Evolutionary conservation across 1,140 invertebrate genomes (phyloP).

Genomic region (Doryteuthis pealeii): DNA sequence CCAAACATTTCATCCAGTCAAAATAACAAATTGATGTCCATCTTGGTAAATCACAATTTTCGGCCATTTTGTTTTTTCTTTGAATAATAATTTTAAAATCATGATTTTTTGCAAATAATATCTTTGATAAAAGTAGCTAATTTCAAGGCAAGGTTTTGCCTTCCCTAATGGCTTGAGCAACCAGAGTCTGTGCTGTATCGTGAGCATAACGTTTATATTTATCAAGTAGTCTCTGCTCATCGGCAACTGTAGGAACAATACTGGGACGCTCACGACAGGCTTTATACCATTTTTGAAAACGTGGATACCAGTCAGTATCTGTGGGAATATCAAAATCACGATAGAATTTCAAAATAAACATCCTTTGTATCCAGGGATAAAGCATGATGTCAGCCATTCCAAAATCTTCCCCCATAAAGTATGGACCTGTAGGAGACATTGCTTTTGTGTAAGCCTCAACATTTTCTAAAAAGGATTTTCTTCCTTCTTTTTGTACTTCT

Average conservation of each 20-base stretch:
- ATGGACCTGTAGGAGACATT: slow-evolving; percentile 31
- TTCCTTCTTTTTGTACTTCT: slow-evolving; percentile 31
- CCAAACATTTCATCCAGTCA: too few relatives aligned
- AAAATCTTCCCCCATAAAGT: slow-evolving; percentile 34
- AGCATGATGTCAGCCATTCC: slow-evolving; percentile 39
- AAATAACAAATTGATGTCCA: too few relatives aligned
- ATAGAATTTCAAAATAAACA: slow-evolving; percentile 31
- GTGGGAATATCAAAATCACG: slow-evolving; percentile 36
- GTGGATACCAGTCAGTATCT: slow-evolving; percentile 22
- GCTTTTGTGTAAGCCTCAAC: slow-evolving; percentile 24
- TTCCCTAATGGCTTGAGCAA: slow-evolving; percentile 34
- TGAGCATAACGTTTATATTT: slow-evolving; percentile 37
- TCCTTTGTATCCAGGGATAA: slow-evolving; percentile 28
- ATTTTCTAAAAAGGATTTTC: slow-evolving; percentile 27
- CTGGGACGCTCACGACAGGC: slow-evolving; percentile 23
- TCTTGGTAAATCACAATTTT: too few relatives aligned
- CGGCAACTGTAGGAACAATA: slow-evolving; percentile 23
- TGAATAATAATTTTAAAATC: too few relatives aligned
- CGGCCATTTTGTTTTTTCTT: too few relatives aligned
- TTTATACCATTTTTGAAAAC: slow-evolving; percentile 34
- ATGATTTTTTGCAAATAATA: too few relatives aligned
- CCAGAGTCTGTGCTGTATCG: slow-evolving; percentile 29
- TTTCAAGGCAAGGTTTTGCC: slow-evolving; percentile 27
- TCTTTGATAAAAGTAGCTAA: background rate
- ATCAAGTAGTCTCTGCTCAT: slow-evolving; percentile 23